Conservation (phyloP, 2,113 vertebrate species). For the Saimiri boliviensis region DNA sequence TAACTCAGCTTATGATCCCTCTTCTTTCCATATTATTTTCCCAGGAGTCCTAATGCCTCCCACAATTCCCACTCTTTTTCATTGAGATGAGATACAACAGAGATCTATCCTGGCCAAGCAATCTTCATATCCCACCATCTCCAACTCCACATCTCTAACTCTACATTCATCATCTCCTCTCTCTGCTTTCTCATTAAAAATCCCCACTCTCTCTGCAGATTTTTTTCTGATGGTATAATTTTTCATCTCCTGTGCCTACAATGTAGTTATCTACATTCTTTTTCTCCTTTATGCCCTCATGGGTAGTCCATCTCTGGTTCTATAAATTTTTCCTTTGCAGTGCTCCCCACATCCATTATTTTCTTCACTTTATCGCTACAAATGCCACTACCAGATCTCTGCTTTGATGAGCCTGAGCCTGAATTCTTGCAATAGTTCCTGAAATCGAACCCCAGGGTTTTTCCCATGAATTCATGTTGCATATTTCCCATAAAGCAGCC, state of each 20-base stretch:
- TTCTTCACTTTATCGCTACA: background rate
- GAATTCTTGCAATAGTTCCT: background rate
- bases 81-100: background rate
- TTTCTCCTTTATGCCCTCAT: background rate
- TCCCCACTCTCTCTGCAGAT: background rate
- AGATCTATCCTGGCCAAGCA: background rate
- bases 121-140: background rate
- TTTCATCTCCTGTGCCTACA: background rate
- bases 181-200: background rate
- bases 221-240: background rate
- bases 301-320: background rate
- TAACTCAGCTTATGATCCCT: background rate
- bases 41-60: background rate
- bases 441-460: background rate
- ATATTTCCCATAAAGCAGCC: background rate
- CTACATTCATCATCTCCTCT: background rate
- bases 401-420: background rate
- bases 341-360: background rate
- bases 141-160: background rate
- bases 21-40: background rate
- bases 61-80: background rate
- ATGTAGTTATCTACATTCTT: background rate
- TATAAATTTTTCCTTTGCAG: background rate
- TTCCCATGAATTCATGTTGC: background rate
- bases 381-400: background rate